Percentiles rank a stretch among this genome's conserved stretches.
These are phyloP conservation scores for Erpetoichthys calabaricus DNA, from an alignment of 2,797 vertebrate genomes.

Conservation along the genomic window DNA sequence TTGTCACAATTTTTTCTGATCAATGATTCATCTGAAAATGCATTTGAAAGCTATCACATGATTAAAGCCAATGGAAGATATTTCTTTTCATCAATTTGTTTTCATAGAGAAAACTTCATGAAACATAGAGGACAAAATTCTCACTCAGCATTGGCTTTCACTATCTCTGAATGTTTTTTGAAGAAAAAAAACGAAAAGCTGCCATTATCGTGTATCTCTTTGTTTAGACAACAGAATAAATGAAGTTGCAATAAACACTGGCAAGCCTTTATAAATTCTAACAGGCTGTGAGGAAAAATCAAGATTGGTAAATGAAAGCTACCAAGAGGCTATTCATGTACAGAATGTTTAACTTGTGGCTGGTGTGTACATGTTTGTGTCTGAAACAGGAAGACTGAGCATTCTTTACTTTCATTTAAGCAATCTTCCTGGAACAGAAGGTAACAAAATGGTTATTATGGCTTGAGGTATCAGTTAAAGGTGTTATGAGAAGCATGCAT, in stretches of 20 bases:
- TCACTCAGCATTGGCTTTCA: constrained; percentile 12
- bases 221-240: not conserved
- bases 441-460: too few relatives aligned
- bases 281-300: not conserved
- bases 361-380: not conserved
- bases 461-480: too few relatives aligned
- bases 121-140: constrained; percentile 44
- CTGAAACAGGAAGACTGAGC: too few relatives aligned
- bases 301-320: not conserved
- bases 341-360: not conserved
- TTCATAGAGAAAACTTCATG: constrained; percentile 50
- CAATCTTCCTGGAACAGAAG: too few relatives aligned
- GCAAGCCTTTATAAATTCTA: not conserved
- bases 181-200: constrained; percentile 5
- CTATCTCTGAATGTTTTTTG: constrained; percentile 3
- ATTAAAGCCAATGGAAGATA: constrained; percentile 67
- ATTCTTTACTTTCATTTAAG: too few relatives aligned
- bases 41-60: constrained; percentile 50
- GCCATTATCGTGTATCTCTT: constrained; percentile 4
- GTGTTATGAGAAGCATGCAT: too few relatives aligned
- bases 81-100: constrained; percentile 45
- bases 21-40: constrained; percentile 47
- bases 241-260: constrained; percentile 2
- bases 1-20: constrained; percentile 62
- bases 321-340: not conserved